Base-by-base conservation (phyloP, 2,888 invertebrate genomes). In the Cataglyphis livida region DNA sequence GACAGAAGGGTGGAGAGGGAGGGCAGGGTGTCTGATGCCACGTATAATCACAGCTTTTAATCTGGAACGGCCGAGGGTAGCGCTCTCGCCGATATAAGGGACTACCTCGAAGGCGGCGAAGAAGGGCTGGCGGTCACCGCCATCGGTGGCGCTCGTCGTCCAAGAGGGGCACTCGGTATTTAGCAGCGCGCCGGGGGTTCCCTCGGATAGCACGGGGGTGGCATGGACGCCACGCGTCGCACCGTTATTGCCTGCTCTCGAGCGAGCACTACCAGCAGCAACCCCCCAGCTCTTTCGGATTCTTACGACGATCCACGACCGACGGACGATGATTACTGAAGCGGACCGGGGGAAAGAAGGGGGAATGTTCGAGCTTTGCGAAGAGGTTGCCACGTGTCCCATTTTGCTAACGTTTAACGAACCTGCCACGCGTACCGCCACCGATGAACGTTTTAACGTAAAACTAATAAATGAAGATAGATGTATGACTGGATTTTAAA, bases 41-140 rank as follows among this genome's bases (percentile, higher is more conserved):
- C 86, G 92, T 91, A 91, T 93, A 92, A 93, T 93, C 93, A 91
- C 90, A 89, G 93, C 92, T 93, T 93, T 93, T 92, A 93, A 93
- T 92, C 93, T 91, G 90, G 88, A 86, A 87, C 86, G 87, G 81
- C 68, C 88, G 81, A 87, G 92, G 92, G 90, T 91, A 87, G 90
- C 89, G 91, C 91, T 89, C 87, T 88, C 81, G 85, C 76, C 65
- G 84, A 84, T 85, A 76, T 54, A 71, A 68, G 88, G 88, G 85
- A n/a, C 79, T 79, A 84, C 64, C 64, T 88, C 82, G 74, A 82
- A 89, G 87, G 84, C 82, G 85, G 71, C 54, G 68, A 79, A 78
- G 84, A 75, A 83, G 78, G 75, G 81, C 70, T 62, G 25, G 41
- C 38, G 75, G 12, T 76, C 68, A 57, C 57, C 57, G 83, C 65